Evolutionary conservation across 2,888 invertebrate species (phyloP).

Genomic region (Pollenia amentaria): DNA sequence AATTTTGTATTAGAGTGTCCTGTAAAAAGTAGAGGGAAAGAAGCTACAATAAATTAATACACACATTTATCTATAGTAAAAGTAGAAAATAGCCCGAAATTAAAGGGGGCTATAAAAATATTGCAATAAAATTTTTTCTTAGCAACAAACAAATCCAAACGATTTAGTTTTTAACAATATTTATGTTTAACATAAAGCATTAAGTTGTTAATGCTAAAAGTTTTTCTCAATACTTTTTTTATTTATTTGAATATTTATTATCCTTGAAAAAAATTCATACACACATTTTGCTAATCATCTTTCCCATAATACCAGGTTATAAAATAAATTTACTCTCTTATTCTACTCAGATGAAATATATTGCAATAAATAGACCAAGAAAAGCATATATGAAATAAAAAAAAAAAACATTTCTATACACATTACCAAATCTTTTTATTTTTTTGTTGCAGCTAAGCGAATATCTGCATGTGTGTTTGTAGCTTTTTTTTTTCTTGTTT

Average conservation of each 20-base stretch:
- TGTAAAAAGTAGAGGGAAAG: too few species aligned
- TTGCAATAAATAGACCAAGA: conserved; percentile 58
- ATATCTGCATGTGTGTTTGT: neutral
- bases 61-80: too few species aligned
- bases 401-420: neutral
- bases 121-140: neutral
- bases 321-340: conserved; percentile 5
- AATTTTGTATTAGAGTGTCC: too few species aligned
- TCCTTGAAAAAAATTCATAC: conserved; percentile 29
- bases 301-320: conserved; percentile 3
- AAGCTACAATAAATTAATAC: too few species aligned
- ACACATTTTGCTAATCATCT: neutral
- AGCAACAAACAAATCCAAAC: neutral
- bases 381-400: neutral
- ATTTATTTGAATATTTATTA: conserved; percentile 35
- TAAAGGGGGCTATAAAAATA: too few species aligned
- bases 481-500: conserved; percentile 11
- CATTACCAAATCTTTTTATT: neutral
- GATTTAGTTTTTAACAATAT: too few species aligned
- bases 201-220: conserved; percentile 67
- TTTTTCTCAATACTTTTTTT: conserved; percentile 32
- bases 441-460: neutral
- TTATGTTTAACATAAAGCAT: conserved; percentile 24
- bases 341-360: conserved; percentile 17
- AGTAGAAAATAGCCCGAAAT: too few species aligned